Base-by-base conservation (phyloP, 2,113 vertebrate species). In the Chamaea fasciata region DNA sequence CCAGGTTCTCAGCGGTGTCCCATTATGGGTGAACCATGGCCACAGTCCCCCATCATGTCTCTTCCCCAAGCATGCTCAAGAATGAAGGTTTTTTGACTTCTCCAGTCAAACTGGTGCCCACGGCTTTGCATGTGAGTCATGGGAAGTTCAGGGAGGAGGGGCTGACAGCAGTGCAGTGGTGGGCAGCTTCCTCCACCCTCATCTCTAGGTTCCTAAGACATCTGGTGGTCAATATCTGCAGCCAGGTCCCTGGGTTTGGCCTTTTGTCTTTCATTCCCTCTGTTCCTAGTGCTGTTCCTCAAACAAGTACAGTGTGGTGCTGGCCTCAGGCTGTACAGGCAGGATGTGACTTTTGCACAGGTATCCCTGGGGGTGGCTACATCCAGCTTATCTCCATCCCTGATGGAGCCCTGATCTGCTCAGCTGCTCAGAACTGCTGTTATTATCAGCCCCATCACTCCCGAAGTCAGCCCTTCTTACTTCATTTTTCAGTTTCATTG, bases 41-140 rank as follows among this genome's bases (percentile, higher is more conserved):
- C 39, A 37, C 35, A 26, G 21, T 33, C 10, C 27, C 30, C 50
- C 14, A 41, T 41, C 14, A 27, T 44, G 27, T 53, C 15, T n/a
- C 49, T 71, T 53, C 39, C 59, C 63, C 44, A 19, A 5, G 26
- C 13, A 41, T 2, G 10, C 35, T 65, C 31, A 73, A 35, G 15
- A 24, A 41, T 2, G 17, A 22, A 53, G 15, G 9, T 57, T 52
- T 75, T 16, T 10, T 56, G 21, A 76, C 31, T 37, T 60, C 52
- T 44, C 71, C 41, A 76, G 63, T 57, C 13, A 79, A 68, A 73
- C 10, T 6, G 8, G 6, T 31, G 33, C 41, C 44, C 41, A n/a
- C 0, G 0, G 30, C 49, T 68, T 30, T 6, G 1, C 60, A 10
- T 16, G 14, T 4, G 19, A 69, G 24, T 22, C 33, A 33, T 2